phyloP scores from a whole-genome alignment of 2,113 vertebrate species.

The Columba janthina region DNA sequence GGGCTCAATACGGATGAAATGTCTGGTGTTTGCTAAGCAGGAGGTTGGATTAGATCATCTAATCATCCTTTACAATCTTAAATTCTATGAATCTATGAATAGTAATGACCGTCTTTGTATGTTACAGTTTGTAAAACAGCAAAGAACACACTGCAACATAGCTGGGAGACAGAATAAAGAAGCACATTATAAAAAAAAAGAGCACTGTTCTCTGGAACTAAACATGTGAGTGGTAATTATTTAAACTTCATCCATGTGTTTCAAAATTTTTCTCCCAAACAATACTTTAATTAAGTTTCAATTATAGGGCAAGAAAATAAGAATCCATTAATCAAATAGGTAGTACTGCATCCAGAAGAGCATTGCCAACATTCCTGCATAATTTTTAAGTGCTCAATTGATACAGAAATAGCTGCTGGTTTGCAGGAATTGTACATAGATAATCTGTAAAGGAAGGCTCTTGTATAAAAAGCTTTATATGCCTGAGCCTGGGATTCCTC shows the following conservation, averaged over 20 bases:
- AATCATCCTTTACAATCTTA: slow-evolving; percentile 42
- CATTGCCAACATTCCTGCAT: background rate
- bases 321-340: background rate
- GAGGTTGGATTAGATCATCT: slow-evolving; percentile 48
- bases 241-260: slow-evolving; percentile 3
- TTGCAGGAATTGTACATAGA: background rate
- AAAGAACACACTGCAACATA: background rate
- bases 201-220: slow-evolving; percentile 6
- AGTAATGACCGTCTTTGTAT: slow-evolving; percentile 31
- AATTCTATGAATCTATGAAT: slow-evolving; percentile 66
- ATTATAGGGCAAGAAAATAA: background rate
- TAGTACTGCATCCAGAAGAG: background rate
- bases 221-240: slow-evolving; percentile 10
- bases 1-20: slow-evolving; percentile 1
- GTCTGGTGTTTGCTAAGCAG: slow-evolving; percentile 36
- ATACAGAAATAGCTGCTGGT: background rate
- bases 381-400: background rate
- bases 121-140: slow-evolving; percentile 49
- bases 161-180: slow-evolving; percentile 35
- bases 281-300: slow-evolving; percentile 5
- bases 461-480: slow-evolving; percentile 17
- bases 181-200: background rate
- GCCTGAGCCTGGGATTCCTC: slow-evolving; percentile 36
- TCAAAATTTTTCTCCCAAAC: background rate
- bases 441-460: background rate